These are phyloP conservation scores for Coptodon bakossiorum DNA, from an alignment of 2,113 vertebrate species.

Conservation along the genomic window DNA sequence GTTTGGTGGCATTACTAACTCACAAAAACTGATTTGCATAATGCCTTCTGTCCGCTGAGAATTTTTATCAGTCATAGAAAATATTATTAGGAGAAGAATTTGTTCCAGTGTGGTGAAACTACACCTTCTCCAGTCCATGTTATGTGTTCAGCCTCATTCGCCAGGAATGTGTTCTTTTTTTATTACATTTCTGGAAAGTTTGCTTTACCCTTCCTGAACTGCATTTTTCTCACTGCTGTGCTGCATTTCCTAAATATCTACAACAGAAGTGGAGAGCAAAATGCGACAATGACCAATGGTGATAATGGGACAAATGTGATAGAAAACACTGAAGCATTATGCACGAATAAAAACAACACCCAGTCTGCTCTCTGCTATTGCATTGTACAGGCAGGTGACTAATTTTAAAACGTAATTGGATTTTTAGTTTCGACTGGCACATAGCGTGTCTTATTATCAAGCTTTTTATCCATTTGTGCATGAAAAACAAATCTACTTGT, in stretches of 20 bases:
- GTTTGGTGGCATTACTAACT: neutral
- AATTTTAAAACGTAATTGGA: conserved; percentile 30
- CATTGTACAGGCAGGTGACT: conserved; percentile 1
- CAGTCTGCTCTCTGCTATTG: neutral
- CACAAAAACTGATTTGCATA: neutral
- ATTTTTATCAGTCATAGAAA: neutral
- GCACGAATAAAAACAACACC: neutral
- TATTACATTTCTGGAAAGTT: neutral
- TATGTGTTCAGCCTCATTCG: neutral
- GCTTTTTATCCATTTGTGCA: conserved; percentile 9
- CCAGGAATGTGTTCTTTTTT: neutral
- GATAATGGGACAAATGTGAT: neutral
- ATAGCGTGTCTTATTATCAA: neutral
- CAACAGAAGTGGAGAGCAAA: neutral
- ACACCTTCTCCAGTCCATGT: neutral
- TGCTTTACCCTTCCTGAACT: neutral
- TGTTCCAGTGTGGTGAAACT: neutral
- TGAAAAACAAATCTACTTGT: conserved; percentile 22
- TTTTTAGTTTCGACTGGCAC: conserved; percentile 10
- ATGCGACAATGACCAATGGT: neutral
- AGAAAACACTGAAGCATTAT: neutral
- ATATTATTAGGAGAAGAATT: neutral
- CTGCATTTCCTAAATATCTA: neutral
- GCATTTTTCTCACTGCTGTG: neutral
- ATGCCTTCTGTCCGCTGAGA: neutral